phyloP scores from a whole-genome alignment of 2,113 vertebrate genomes.

The Eptesicus fuscus region DNA sequence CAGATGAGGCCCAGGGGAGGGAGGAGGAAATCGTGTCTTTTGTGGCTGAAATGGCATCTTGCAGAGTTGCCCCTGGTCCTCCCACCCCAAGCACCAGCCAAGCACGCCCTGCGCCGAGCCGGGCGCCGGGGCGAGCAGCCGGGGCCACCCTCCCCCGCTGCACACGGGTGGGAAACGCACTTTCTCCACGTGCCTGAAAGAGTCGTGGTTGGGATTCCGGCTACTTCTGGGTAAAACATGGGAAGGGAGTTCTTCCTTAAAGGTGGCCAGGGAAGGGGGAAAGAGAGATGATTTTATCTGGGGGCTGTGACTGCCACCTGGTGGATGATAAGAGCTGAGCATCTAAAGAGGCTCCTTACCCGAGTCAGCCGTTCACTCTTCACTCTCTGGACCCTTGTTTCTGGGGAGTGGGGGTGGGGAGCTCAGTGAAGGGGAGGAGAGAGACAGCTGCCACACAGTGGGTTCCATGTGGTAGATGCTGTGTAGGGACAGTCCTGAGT shows the following conservation, averaged over 20 bases:
- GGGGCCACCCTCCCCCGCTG: rapidly evolving
- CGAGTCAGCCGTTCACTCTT: background rate
- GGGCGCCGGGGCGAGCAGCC: rapidly evolving
- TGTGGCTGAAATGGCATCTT: background rate
- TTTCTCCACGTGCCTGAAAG: background rate
- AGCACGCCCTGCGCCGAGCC: rapidly evolving
- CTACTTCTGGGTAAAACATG: background rate
- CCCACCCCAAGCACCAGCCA: rapidly evolving
- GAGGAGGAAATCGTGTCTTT: background rate
- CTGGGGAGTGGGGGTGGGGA: background rate
- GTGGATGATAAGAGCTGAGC: conserved; percentile 8
- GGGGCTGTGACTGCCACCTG: conserved; percentile 62
- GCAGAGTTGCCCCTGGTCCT: background rate
- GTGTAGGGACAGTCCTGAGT: background rate
- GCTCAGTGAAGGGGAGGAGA: rapidly evolving
- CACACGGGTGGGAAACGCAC: background rate
- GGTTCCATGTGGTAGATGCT: rapidly evolving
- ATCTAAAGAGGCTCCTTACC: background rate
- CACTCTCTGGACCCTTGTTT: background rate
- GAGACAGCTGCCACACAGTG: rapidly evolving
- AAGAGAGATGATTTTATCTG: background rate
- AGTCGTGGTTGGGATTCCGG: background rate
- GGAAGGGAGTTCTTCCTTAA: background rate
- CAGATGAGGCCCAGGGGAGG: background rate
- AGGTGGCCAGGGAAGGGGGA: too few species aligned